Evolutionary conservation across 2,797 vertebrate genomes (phyloP).

Genomic region (Alcedo quadribrachys): DNA sequence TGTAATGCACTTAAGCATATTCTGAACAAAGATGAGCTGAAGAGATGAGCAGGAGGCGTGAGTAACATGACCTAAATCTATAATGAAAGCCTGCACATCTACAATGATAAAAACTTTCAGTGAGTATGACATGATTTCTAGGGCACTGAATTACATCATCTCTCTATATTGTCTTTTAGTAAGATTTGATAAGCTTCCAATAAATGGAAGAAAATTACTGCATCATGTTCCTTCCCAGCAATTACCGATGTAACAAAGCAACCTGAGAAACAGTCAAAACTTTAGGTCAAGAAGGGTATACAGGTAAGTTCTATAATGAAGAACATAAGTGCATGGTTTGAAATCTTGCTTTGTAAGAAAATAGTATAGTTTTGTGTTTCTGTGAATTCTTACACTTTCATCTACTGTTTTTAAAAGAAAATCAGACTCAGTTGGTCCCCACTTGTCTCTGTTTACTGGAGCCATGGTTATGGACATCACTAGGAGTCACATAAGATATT

Average conservation of each 20-base stretch:
- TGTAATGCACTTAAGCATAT: neutral
- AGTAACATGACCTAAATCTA: constrained; percentile 37
- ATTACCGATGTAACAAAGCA: neutral
- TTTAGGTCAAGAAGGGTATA: fast-evolving
- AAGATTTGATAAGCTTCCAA: neutral
- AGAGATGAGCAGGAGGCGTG: neutral
- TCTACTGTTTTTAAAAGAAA: neutral
- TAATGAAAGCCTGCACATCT: neutral
- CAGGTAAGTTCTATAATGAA: neutral
- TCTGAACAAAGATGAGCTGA: neutral
- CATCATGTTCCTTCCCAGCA: neutral
- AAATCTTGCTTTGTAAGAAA: neutral
- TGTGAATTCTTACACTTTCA: neutral
- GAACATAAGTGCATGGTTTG: neutral
- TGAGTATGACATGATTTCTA: neutral
- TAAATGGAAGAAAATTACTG: neutral
- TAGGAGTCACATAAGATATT: fast-evolving
- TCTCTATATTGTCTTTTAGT: neutral
- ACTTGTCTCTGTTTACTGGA: neutral
- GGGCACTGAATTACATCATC: neutral
- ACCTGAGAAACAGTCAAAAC: neutral
- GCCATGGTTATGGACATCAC: neutral
- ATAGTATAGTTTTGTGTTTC: neutral
- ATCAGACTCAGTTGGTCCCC: fast-evolving
- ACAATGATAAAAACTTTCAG: neutral